phyloP scores from a whole-genome alignment of 2,797 vertebrate species.

The Aulostomus chinensis region DNA sequence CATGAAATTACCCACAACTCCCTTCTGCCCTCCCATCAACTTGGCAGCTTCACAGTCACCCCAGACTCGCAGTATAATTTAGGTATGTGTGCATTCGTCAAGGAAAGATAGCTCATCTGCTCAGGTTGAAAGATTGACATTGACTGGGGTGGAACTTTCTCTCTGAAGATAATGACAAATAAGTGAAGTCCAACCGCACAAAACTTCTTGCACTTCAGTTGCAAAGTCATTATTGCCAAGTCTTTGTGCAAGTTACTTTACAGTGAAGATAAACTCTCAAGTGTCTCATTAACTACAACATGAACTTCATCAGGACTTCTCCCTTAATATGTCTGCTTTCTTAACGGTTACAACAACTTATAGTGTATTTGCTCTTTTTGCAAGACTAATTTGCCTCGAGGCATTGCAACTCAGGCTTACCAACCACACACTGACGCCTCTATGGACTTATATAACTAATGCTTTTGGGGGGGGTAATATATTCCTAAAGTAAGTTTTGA shows the following conservation, averaged over 20 bases:
- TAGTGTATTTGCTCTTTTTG: slow-evolving; percentile 30
- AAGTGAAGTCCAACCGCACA: slow-evolving; percentile 17
- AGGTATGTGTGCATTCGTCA: slow-evolving; percentile 5
- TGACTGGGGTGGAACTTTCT: slow-evolving; percentile 46
- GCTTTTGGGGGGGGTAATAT: too few relatives aligned
- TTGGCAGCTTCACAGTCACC: slow-evolving; percentile 58
- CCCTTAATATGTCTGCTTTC: slow-evolving; percentile 17
- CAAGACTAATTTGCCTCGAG: slow-evolving; percentile 40
- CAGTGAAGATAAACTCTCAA: slow-evolving; percentile 36
- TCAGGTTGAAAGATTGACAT: slow-evolving; percentile 50
- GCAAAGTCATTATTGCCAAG: slow-evolving; percentile 19
- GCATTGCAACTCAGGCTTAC: slow-evolving; percentile 22
- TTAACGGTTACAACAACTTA: slow-evolving; percentile 32
- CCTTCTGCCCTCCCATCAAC: slow-evolving; percentile 58
- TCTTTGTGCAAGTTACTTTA: slow-evolving; percentile 15
- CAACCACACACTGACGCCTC: slow-evolving; percentile 32
- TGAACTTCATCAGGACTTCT: slow-evolving; percentile 26
- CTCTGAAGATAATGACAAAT: slow-evolving; percentile 38
- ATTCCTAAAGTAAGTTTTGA: slow-evolving; percentile 42
- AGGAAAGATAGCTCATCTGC: slow-evolving; percentile 26
- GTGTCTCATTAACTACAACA: slow-evolving; percentile 21
- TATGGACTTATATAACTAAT: too few relatives aligned
- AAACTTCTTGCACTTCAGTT: slow-evolving; percentile 37
- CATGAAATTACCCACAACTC: slow-evolving; percentile 74
- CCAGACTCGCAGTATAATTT: slow-evolving; percentile 42